Conservation (phyloP, 2,888 invertebrate species). For the Synanthedon formicaeformis region DNA sequence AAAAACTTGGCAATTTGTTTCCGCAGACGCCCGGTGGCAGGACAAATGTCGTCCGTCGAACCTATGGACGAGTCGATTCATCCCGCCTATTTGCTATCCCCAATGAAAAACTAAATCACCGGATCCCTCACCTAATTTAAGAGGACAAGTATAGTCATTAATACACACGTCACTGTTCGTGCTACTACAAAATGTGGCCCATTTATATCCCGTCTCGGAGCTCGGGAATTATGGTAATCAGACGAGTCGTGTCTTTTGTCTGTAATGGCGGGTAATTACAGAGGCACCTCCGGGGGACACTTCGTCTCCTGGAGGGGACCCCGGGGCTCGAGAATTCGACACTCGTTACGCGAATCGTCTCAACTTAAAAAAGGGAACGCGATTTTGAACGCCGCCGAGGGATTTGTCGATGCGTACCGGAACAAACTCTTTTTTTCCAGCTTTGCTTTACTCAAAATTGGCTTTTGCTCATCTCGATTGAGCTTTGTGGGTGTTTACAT, state of each 20-base stretch:
- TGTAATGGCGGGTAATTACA: conserved; percentile 69
- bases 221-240: conserved; percentile 69
- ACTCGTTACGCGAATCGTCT: conserved; percentile 68
- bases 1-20: conserved; percentile 15
- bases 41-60: conserved; percentile 4
- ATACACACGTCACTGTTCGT: conserved; percentile 67
- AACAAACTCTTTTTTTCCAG: conserved; percentile 34
- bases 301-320: conserved; percentile 48
- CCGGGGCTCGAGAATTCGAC: conserved; percentile 58
- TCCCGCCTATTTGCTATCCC: conserved; percentile 24
- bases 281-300: conserved; percentile 61
- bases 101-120: conserved; percentile 66
- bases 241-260: conserved; percentile 68
- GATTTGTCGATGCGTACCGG: conserved; percentile 42
- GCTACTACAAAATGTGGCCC: conserved; percentile 68
- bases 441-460: conserved; percentile 33
- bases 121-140: conserved; percentile 66
- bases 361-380: conserved; percentile 66
- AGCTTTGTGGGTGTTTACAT: conserved; percentile 24
- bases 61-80: conserved; percentile 17
- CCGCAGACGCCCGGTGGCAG: background rate
- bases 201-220: conserved; percentile 63
- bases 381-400: conserved; percentile 59
- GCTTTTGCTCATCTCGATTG: conserved; percentile 14
- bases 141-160: conserved; percentile 68